Evolutionary conservation across 2,888 invertebrate genomes (phyloP).

Genomic region (Drosophila acutilabella): DNA sequence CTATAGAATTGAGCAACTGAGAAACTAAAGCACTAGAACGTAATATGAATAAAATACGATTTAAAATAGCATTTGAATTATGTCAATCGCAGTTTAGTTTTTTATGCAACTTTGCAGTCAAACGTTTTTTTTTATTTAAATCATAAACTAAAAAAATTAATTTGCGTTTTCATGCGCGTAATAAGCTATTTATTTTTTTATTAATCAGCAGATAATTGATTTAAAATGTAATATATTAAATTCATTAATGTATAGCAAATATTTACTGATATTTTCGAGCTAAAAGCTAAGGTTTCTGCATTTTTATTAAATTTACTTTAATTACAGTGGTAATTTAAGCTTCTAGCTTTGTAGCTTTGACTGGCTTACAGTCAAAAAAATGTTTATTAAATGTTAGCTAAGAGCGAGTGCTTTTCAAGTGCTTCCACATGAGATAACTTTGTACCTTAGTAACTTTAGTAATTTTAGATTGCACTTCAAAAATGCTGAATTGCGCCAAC

Average conservation of each 20-base stretch:
- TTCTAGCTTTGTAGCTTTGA: neutral
- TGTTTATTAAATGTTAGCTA: no score
- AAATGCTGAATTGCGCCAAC: conserved; percentile 13
- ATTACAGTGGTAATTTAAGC: neutral
- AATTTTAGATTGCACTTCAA: neutral
- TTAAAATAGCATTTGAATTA: conserved; percentile 3
- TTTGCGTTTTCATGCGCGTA: no score
- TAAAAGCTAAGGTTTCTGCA: no score
- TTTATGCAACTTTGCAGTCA: neutral
- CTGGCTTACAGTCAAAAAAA: no score
- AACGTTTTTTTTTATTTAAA: no score
- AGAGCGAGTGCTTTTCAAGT: neutral
- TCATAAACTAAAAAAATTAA: no score
- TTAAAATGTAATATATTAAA: no score
- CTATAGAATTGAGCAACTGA: conserved; percentile 4
- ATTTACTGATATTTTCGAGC: no score
- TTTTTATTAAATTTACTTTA: neutral
- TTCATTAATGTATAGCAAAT: no score
- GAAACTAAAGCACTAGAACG: conserved; percentile 2
- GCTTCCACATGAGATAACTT: neutral
- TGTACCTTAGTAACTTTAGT: neutral
- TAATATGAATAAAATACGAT: conserved; percentile 16
- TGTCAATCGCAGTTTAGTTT: neutral
- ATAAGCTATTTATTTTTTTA: no score
- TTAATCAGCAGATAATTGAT: no score